Evolutionary conservation across 2,888 invertebrate genomes (phyloP).

Genomic region (Megaustenia siamemsis): DNA sequence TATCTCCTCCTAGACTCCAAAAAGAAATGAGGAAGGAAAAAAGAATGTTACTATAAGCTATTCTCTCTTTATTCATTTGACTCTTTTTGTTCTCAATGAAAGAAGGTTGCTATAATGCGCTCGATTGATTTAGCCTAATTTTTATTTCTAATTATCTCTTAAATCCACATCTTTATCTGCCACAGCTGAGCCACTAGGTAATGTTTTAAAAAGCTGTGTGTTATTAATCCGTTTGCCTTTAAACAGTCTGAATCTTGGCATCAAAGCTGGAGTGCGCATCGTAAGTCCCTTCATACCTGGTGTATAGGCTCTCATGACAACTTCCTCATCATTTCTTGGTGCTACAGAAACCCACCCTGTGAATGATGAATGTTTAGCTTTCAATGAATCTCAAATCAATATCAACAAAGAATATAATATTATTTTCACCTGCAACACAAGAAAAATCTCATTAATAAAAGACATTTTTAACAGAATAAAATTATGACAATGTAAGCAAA

Average conservation of each 20-base stretch:
- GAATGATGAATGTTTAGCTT: not conserved
- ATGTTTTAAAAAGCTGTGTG: conserved; percentile 56
- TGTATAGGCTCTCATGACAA: conserved; percentile 64
- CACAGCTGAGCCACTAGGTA: conserved; percentile 39
- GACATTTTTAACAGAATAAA: too few species aligned
- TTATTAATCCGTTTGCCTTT: conserved; percentile 61
- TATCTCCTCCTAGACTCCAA: too few species aligned
- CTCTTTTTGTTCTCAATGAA: too few species aligned
- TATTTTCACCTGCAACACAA: too few species aligned
- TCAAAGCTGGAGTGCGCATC: conserved; percentile 63
- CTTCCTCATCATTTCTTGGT: conserved; percentile 42
- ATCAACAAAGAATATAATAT: too few species aligned
- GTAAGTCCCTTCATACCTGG: conserved; percentile 67
- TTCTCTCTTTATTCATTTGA: too few species aligned
- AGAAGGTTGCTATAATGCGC: too few species aligned
- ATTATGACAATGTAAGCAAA: too few species aligned
- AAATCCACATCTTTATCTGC: not conserved
- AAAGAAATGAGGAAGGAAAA: too few species aligned
- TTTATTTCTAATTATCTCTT: not conserved
- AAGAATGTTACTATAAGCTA: too few species aligned
- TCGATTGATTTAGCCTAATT: too few species aligned
- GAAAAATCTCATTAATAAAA: too few species aligned
- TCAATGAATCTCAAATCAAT: not conserved
- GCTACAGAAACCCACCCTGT: conserved; percentile 71
- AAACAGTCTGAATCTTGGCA: conserved; percentile 62